Evolutionary conservation across 2,113 vertebrate genomes (phyloP).

Genomic region (Candoia aspera): DNA sequence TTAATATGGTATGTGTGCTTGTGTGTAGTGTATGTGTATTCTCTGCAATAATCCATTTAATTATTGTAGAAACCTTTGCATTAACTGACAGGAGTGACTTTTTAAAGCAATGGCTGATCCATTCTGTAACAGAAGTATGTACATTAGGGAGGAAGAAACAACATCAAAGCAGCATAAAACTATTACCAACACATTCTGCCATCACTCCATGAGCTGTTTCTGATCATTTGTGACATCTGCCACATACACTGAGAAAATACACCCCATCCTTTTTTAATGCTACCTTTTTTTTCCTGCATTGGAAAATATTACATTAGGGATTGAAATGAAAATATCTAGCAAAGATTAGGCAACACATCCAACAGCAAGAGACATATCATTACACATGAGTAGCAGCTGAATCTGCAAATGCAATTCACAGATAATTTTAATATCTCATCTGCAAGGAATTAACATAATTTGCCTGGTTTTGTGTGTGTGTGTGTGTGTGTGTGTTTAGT

Average conservation of each 20-base stretch:
- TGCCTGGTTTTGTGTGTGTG: neutral
- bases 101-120: constrained; percentile 7
- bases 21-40: too few relatives aligned
- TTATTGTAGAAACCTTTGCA: neutral
- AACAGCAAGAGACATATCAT: constrained; percentile 41
- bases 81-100: neutral
- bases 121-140: constrained; percentile 44
- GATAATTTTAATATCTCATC: neutral
- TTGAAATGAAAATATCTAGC: neutral
- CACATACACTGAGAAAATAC: constrained; percentile 49
- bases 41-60: neutral
- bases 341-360: constrained; percentile 18
- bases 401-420: neutral
- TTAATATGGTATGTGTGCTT: too few relatives aligned
- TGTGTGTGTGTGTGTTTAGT: neutral
- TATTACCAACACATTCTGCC: constrained; percentile 48
- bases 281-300: constrained; percentile 31
- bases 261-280: constrained; percentile 47
- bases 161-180: constrained; percentile 56
- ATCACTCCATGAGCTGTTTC: constrained; percentile 65
- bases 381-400: neutral
- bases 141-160: constrained; percentile 51
- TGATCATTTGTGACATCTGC: constrained; percentile 65
- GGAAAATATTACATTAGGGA: constrained; percentile 46
- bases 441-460: neutral